Evolutionary conservation across 2,888 invertebrate species (phyloP).

Genomic region (Diplolepis rosae): DNA sequence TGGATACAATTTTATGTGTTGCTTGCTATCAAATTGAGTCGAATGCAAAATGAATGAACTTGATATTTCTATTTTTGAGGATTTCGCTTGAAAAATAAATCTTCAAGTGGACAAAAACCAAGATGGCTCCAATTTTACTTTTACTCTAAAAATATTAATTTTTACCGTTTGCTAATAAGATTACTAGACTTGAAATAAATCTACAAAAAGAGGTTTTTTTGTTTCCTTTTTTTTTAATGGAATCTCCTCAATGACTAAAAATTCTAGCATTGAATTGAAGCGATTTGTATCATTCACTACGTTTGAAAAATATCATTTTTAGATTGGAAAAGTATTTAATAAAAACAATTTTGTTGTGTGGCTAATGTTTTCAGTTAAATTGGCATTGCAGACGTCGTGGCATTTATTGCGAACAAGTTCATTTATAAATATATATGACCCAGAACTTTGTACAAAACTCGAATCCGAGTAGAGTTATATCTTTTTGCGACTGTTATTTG

Average conservation of each 20-base stretch:
- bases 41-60: background rate
- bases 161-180: too few relatives aligned
- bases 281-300: background rate
- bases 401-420: constrained; percentile 59
- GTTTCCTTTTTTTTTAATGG: too few relatives aligned
- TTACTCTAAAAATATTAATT: too few relatives aligned
- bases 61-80: background rate
- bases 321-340: background rate
- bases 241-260: background rate
- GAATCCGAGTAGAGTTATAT: background rate
- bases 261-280: background rate
- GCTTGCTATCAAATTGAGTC: background rate
- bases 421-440: constrained; percentile 42
- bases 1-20: too few relatives aligned
- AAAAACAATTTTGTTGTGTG: constrained; percentile 52
- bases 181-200: too few relatives aligned
- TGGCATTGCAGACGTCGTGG: constrained; percentile 59
- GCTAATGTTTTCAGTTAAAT: constrained; percentile 64
- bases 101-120: background rate
- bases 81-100: background rate
- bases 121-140: constrained; percentile 27
- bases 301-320: background rate
- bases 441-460: background rate
- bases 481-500: background rate
- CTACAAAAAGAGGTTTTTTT: too few relatives aligned